Conservation (phyloP, 2,888 invertebrate genomes). For the Heliconius cydno region DNA sequence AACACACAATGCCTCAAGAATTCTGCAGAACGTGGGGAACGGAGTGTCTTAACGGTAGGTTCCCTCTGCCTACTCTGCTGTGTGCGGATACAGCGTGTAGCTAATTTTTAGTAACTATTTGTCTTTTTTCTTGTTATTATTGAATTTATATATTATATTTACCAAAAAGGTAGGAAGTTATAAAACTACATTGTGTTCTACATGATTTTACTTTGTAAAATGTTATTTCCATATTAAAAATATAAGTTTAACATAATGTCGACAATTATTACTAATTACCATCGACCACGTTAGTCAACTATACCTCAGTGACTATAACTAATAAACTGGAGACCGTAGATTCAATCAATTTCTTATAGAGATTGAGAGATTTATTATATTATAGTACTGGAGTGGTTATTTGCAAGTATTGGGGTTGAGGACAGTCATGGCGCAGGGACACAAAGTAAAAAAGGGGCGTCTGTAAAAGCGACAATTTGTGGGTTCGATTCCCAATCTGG, state of each 20-base stretch:
- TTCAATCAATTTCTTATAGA: neutral
- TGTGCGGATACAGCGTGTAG: neutral
- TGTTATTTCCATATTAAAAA: slow-evolving; percentile 4
- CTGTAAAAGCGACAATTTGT: too few species aligned
- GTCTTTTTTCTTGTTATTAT: neutral
- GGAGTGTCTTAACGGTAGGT: neutral
- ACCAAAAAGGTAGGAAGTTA: neutral
- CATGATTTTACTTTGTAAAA: neutral
- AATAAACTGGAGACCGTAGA: neutral
- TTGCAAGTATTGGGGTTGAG: too few species aligned
- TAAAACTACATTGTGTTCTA: neutral
- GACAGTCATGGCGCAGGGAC: too few species aligned
- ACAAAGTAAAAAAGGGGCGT: too few species aligned
- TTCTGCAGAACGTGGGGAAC: neutral
- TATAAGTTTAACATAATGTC: neutral
- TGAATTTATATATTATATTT: neutral
- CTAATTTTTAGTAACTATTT: neutral
- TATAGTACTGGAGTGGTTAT: too few species aligned
- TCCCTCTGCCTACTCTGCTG: neutral
- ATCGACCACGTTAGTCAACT: neutral
- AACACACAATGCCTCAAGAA: neutral
- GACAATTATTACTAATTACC: slow-evolving; percentile 3
- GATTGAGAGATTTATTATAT: too few species aligned
- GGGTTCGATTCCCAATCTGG: too few species aligned
- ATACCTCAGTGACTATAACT: neutral